These are phyloP conservation scores for Brachyalestes nurse DNA, from an alignment of 2,797 vertebrate species.

Conservation along the genomic window DNA sequence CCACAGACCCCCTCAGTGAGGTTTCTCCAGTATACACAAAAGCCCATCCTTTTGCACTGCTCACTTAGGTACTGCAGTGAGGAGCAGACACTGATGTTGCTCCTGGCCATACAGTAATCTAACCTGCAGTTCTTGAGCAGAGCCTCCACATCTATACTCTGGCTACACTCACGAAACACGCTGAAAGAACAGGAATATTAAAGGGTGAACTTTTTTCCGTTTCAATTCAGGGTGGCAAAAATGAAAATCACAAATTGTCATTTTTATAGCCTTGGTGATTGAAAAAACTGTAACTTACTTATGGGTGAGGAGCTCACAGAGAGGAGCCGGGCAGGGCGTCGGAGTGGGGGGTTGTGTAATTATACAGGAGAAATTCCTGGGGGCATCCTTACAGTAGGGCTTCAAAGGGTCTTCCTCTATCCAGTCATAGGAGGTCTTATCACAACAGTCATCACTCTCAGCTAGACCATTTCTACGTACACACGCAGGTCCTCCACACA, in stretches of 20 bases:
- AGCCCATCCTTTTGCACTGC: conserved; percentile 62
- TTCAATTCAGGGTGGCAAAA: not conserved
- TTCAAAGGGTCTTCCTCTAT: conserved; percentile 65
- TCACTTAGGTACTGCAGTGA: conserved; percentile 67
- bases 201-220: not conserved
- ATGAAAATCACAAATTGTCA: no score
- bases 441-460: conserved; percentile 72
- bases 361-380: conserved; percentile 56
- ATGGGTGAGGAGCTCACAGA: conserved; percentile 69
- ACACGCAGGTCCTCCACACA: conserved; percentile 72
- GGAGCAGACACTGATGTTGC: conserved; percentile 52
- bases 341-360: no score
- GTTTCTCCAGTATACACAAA: conserved; percentile 73
- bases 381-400: conserved; percentile 62
- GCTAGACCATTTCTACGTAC: conserved; percentile 67
- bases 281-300: conserved; percentile 61
- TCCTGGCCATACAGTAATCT: conserved; percentile 61
- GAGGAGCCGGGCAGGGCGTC: conserved; percentile 23
- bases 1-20: conserved; percentile 71
- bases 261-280: no score
- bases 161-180: conserved; percentile 66
- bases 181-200: conserved; percentile 52
- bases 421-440: conserved; percentile 74
- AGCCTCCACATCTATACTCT: conserved; percentile 43
- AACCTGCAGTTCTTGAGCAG: conserved; percentile 66